Base-by-base conservation (phyloP, 2,797 vertebrate genomes). In the Arremon brunneinucha region DNA sequence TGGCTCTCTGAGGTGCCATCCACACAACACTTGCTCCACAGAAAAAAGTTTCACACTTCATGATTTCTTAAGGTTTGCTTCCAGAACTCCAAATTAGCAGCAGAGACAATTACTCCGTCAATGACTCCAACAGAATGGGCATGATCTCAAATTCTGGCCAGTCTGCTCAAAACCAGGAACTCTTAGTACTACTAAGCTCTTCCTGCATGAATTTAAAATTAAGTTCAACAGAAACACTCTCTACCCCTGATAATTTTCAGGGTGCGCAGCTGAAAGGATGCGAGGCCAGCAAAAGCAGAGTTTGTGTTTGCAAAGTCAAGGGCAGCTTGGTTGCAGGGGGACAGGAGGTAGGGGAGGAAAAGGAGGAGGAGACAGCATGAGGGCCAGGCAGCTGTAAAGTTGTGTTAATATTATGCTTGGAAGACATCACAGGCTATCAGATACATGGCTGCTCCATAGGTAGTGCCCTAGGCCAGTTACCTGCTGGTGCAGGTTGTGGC, bases 381-480 rank as follows among this genome's bases (percentile, higher is more conserved):
- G n/a, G 35, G 35, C 47, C 2, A 0, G 41, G 49, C 76, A 91
- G 57, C 60, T 39, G 46, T 62, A 28, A 89, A 70, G 41, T 63
- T 80, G 18, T 71, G 24, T 64, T 79, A 93, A 64, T 65, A 57
- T 78, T 93, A 63, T 81, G 50, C 69, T 95, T 94, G 84, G 79
- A 89, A 83, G 80, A 74, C 20, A 62, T 13, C 50, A 71, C 20
- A 17, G n/a, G 72, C 79, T 23, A 32, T 78, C 57, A 71, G 71
- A 60, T 47, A 27, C 0, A 6, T 0, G 2, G n/a, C 39, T 1
- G 2, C 59, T 89, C 68, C 28, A 4, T 21, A 22, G 52, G 26
- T 11, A 28, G 12, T 35, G 39, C 55, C 72, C 50, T 23, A 20
- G 78, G 78, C 64, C 76, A 18, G 57, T 65, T 50, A 80, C 62